phyloP scores from a whole-genome alignment of 1,140 invertebrate genomes.

The Galleria mellonella region DNA sequence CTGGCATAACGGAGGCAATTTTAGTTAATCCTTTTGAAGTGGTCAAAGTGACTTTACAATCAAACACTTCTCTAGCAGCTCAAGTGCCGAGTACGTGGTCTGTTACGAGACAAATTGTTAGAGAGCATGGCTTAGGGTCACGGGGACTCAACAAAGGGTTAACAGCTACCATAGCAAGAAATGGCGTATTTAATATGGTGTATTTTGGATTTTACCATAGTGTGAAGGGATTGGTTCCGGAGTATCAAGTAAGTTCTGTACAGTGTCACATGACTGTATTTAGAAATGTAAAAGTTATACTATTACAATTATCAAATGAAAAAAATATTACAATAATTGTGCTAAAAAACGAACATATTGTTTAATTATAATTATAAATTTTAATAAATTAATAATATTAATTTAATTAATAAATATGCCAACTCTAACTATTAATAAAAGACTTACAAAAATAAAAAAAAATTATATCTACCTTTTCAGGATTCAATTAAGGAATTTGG shows the following conservation, averaged over 20 bases:
- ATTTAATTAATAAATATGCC: too few relatives aligned
- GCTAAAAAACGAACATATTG: too few relatives aligned
- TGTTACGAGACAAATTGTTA: constrained; percentile 86
- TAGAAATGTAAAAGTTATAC: too few relatives aligned
- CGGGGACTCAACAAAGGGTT: constrained; percentile 91
- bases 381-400: too few relatives aligned
- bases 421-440: too few relatives aligned
- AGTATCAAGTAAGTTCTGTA: constrained; percentile 73
- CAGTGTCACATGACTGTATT: too few relatives aligned
- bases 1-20: constrained; percentile 91
- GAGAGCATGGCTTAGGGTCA: constrained; percentile 83
- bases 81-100: constrained; percentile 83
- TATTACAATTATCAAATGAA: too few relatives aligned
- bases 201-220: constrained; percentile 97
- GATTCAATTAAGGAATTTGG: constrained; percentile 81
- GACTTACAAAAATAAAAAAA: neutral
- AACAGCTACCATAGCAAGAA: constrained; percentile 89
- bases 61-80: constrained; percentile 75
- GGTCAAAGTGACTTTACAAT: constrained; percentile 91
- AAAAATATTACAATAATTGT: too few relatives aligned
- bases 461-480: constrained; percentile 60
- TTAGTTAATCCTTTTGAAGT: constrained; percentile 96
- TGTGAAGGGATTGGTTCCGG: constrained; percentile 85
- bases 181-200: constrained; percentile 93
- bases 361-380: too few relatives aligned